A percentile compares a stretch with the other conserved stretches of the same genome.
Conservation (phyloP, 1,140 invertebrate species). For the Stratiolaelaps scimitus region DNA sequence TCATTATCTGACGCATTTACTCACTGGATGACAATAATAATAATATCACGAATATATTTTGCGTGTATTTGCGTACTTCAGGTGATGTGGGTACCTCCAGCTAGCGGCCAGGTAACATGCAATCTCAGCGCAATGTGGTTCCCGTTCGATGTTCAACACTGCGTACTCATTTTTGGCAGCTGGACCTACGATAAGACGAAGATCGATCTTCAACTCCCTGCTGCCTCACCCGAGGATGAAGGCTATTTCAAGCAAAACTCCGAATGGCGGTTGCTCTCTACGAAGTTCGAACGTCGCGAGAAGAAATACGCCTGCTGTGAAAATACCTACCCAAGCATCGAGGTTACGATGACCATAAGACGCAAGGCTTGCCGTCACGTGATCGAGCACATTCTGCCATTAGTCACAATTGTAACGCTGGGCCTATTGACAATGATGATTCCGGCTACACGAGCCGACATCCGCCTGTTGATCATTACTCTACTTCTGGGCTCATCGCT, state of each 20-base stretch:
- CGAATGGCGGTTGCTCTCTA: conserved; percentile 4
- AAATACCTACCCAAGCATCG: conserved; percentile 10
- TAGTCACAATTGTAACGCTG: neutral
- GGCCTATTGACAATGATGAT: conserved; percentile 14
- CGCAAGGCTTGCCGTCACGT: neutral
- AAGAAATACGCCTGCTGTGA: conserved; percentile 20
- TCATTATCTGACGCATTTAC: no score
- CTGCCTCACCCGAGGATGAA: neutral
- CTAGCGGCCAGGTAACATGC: neutral
- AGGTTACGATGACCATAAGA: neutral
- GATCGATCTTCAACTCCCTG: neutral
- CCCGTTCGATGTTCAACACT: conserved; percentile 18
- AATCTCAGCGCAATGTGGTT: conserved; percentile 3
- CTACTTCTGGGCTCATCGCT: neutral
- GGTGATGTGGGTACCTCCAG: conserved; percentile 9
- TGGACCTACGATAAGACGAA: conserved; percentile 16
- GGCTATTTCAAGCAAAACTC: neutral
- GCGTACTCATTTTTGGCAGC: conserved; percentile 5
- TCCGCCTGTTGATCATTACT: conserved; percentile 3
- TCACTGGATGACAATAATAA: no score
- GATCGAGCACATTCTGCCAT: neutral
- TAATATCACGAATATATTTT: no score
- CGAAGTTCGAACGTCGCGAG: neutral
- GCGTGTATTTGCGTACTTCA: no score
- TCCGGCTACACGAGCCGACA: neutral